Evolutionary conservation across 1,140 invertebrate species (phyloP), one percentile per base, ranked within the genome.

Genomic region (Saxidomus purpurata): DNA sequence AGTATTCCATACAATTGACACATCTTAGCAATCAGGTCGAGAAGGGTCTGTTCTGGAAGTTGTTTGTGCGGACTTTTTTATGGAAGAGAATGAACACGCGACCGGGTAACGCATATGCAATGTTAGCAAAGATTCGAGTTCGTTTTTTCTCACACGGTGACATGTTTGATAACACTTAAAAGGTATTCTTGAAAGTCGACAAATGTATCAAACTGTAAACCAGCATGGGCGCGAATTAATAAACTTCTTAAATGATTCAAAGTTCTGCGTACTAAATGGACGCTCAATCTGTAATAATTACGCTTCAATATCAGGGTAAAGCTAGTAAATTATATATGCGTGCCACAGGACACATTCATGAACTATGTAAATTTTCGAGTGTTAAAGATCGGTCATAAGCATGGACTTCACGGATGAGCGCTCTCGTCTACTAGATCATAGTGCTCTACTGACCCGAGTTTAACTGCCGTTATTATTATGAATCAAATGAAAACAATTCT

Each of bases 311-410:
- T 87, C 87, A 2, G 19, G 87, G 83, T 34, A 82, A 61, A 71
- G 59, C 91, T 91, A 6, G 91, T 90, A 0, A 89, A 91, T 52
- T 91, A 85, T 76, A 81, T 91, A n/a, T 87, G 82, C 71, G 89
- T 90, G 15, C 86, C 91, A 8, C 67, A 87, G 25, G 84, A 90
- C 36, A 13, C 22, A 6, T 88, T 85, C 11, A 17, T 40, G 4
- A 38, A 49, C 4, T 84, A 52, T 79, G 38, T 55, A 79, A 31
- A 83, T 59, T 89, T 84, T 43, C 80, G 77, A 52, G 77, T 90
- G 8, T 19, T 89, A 47, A 19, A 22, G 4, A 84, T 90, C 61
- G 49, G 89, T 0, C 74, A 90, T 25, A 17, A 52, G 0, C 13
- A 19, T n/a, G 19, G 52, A 9, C 34, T 87, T 19, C 80, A 84